Conservation (phyloP, 2,113 vertebrate species). For the Oryctolagus cuniculus region DNA sequence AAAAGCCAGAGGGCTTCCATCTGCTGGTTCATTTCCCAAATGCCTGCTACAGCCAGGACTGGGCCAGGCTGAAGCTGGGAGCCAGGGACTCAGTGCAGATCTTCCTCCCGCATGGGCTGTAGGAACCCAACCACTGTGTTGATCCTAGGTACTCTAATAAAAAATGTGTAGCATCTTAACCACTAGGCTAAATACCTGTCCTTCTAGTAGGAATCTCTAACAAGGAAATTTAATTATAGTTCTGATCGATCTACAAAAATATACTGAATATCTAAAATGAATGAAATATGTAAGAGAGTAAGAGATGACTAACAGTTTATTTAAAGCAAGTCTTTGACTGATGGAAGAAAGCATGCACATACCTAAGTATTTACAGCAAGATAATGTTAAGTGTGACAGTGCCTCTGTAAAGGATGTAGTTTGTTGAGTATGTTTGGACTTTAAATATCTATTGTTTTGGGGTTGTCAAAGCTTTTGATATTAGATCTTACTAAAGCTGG, state of each 20-base stretch:
- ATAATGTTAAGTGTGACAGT: not conserved
- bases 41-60: too few species aligned
- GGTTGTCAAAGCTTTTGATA: not conserved
- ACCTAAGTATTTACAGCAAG: not conserved
- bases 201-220: not conserved
- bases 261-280: conserved; percentile 8
- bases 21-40: too few species aligned
- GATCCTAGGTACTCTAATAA: too few species aligned
- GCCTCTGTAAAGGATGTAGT: not conserved
- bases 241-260: not conserved
- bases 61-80: too few species aligned
- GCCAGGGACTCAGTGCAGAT: too few species aligned
- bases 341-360: not conserved
- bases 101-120: too few species aligned
- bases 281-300: conserved; percentile 23
- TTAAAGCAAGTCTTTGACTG: not conserved
- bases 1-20: too few species aligned
- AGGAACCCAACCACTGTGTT: too few species aligned
- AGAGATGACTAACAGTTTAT: not conserved
- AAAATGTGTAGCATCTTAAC: too few species aligned
- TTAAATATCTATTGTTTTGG: not conserved
- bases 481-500: conserved; percentile 9
- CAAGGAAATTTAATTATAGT: not conserved
- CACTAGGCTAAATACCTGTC: too few species aligned
- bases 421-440: conserved; percentile 39